Evolutionary conservation across 2,797 vertebrate genomes (phyloP).

Genomic region (Florisuga fusca): DNA sequence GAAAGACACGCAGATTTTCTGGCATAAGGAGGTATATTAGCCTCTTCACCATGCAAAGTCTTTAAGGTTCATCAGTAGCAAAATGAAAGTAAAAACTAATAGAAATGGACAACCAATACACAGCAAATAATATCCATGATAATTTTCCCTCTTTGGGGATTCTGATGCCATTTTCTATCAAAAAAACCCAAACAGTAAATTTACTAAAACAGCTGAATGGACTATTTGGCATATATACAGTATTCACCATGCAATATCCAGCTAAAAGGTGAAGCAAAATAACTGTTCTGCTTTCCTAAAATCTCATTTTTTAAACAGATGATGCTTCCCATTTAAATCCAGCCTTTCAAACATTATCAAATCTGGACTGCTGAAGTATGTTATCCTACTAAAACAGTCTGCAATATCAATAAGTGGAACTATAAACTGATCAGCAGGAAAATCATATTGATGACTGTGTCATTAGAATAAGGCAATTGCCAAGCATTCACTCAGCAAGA

Average conservation of each 20-base stretch:
- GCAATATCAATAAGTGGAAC: not conserved
- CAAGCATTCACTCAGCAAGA: not conserved
- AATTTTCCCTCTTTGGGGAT: not conserved
- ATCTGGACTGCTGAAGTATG: not conserved
- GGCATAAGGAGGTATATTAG: not conserved
- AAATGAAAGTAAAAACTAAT: conserved; percentile 10
- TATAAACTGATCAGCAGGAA: not conserved
- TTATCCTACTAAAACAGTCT: not conserved
- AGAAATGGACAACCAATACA: not conserved
- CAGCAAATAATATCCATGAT: not conserved
- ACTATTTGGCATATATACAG: not conserved
- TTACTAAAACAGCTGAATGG: not conserved
- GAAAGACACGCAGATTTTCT: not conserved
- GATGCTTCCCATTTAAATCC: not conserved
- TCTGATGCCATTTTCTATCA: not conserved
- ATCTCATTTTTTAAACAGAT: not conserved
- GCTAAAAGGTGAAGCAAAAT: not conserved
- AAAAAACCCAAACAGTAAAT: not conserved
- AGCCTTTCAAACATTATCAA: not conserved
- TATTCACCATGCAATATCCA: not conserved
- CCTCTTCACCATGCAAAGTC: not conserved
- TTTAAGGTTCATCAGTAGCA: not conserved
- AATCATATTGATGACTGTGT: not conserved
- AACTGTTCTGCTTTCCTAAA: not conserved
- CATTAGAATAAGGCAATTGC: not conserved